Base-by-base conservation (phyloP, 2,113 vertebrate genomes). In the Entomyzon cyanotis region DNA sequence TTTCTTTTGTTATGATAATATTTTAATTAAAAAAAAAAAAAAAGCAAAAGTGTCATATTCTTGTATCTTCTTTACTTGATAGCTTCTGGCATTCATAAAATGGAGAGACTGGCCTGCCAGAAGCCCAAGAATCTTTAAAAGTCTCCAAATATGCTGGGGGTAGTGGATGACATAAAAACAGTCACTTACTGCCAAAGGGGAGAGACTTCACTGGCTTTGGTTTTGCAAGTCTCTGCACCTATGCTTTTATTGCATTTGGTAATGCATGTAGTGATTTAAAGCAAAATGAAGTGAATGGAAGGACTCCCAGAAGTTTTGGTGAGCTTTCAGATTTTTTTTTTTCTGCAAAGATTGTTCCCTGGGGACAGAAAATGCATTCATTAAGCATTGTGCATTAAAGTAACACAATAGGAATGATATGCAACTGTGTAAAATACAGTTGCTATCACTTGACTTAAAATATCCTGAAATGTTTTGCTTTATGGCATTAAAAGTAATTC, bases 211-310 rank as follows among this genome's bases (percentile, higher is more conserved):
- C 31, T 69, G 81, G 69, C 67, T 89, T 85, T 58, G 58, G 28
- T 42, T 93, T 89, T 79, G 21, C 53, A 76, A 31, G n/a, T 79
- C 58, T 94, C 81, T 64, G 23, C 49, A 77, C 30, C 85, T 63
- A 35, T 47, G 53, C 23, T 93, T 87, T 94, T 82, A 94, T 60
- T 84, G 52, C 39, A 81, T 84, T 80, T 55, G 33, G 10, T 85
- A 94, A 62, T 50, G 60, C 46, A 80, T 44, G 81, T 83, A 94
- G 74, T 73, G 63, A 85, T 69, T 84, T 35, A 53, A 80, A 93
- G 70, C 30, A 91, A 79, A 93, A 81, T 60, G 3, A 90, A 94
- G 33, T 81, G 80, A 94, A 94, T 84, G 44, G 50, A 90, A 85
- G 71, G 42, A 50, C 24, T 95, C 64, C 44, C 59, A 87, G 63